A percentile compares a stretch with the other conserved stretches of the same genome.
These are phyloP conservation scores for Lasioglossum morio DNA, from an alignment of 2,888 invertebrate genomes.

Conservation along the genomic window DNA sequence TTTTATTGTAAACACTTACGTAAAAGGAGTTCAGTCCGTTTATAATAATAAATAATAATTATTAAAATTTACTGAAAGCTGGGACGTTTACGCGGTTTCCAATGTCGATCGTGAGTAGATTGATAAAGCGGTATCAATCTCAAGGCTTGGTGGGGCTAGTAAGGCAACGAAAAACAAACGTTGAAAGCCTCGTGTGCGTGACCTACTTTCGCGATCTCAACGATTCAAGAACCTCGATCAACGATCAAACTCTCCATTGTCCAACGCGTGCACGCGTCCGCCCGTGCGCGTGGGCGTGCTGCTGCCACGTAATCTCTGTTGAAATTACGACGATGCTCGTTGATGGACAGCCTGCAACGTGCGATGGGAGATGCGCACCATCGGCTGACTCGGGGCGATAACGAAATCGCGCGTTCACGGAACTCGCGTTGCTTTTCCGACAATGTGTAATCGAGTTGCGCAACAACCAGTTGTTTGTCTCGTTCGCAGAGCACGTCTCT, in stretches of 20 bases:
- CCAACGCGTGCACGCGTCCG: not conserved
- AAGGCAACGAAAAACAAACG: not conserved
- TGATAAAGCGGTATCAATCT: constrained; percentile 52
- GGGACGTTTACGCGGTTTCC: constrained; percentile 18
- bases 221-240: not conserved
- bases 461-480: constrained; percentile 31
- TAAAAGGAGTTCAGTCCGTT: no score
- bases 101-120: not conserved
- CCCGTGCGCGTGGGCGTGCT: not conserved
- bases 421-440: not conserved
- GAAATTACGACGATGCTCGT: not conserved
- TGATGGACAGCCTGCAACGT: not conserved
- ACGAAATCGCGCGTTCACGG: not conserved
- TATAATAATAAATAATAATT: no score
- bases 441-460: constrained; percentile 17
- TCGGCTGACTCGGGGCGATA: not conserved
- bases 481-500: not conserved
- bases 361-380: not conserved
- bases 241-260: not conserved
- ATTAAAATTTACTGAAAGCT: not conserved
- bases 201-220: not conserved
- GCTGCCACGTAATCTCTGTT: not conserved
- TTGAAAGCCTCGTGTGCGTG: not conserved
- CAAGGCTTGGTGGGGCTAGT: not conserved
- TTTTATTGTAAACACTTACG: no score